phyloP scores from a whole-genome alignment of 1,140 invertebrate genomes.

The Arion vulgaris region DNA sequence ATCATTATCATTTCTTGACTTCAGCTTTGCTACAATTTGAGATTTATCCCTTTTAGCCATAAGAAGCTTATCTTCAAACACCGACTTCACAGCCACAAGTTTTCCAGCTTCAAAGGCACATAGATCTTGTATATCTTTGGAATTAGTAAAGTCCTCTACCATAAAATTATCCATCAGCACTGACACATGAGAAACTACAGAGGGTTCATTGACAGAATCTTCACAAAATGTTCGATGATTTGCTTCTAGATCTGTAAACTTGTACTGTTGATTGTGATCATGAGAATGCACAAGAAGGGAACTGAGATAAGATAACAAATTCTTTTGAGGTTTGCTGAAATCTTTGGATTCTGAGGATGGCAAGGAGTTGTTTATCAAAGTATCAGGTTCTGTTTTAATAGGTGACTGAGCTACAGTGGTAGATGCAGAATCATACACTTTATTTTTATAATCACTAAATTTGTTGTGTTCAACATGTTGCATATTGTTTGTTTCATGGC shows the following conservation, averaged over 20 bases:
- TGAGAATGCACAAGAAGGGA: not conserved
- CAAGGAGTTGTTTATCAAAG: not conserved
- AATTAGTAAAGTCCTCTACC: not conserved
- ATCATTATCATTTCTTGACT: not conserved
- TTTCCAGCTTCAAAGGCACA: not conserved
- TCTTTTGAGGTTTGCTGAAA: not conserved
- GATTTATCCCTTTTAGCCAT: not conserved
- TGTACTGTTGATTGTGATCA: not conserved
- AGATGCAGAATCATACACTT: not conserved
- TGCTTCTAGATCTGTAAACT: conserved; percentile 3
- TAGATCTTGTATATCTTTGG: not conserved
- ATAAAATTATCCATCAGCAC: not conserved
- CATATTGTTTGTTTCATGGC: not conserved
- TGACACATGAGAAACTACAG: not conserved
- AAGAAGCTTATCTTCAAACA: not conserved
- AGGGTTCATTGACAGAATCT: not conserved
- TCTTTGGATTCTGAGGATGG: not conserved
- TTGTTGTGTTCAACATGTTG: not conserved
- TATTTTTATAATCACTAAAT: not conserved
- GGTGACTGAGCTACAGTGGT: not conserved
- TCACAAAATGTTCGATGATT: not conserved
- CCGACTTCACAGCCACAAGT: not conserved
- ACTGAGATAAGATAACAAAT: not conserved
- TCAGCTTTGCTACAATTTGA: not conserved
- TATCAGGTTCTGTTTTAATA: not conserved